Conservation (phyloP, 2,888 invertebrate genomes). For the Liopterus haemorrhoidalis region DNA sequence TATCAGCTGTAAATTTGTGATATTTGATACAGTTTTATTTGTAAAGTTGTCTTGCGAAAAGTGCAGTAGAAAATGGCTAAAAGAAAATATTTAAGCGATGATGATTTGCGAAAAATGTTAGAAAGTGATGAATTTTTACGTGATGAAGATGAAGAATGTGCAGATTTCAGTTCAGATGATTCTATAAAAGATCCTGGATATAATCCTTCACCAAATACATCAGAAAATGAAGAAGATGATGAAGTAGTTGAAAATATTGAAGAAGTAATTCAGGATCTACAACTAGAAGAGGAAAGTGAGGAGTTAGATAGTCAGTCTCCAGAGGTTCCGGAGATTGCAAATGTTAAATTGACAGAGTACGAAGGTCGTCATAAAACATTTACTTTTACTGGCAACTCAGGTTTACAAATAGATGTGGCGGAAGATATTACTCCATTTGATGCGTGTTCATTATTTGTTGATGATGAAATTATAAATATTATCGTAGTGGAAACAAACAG, state of each 20-base stretch:
- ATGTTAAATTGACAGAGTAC: conserved; percentile 13
- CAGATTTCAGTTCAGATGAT: too few relatives aligned
- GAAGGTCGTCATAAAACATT: conserved; percentile 10
- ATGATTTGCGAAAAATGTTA: too few relatives aligned
- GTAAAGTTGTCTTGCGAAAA: too few relatives aligned
- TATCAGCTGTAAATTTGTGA: too few relatives aligned
- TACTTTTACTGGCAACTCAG: conserved; percentile 19
- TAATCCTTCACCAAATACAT: conserved; percentile 5
- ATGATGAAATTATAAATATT: conserved; percentile 8
- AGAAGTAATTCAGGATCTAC: conserved; percentile 16
- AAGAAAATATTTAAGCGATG: too few relatives aligned
- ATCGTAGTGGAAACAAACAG: conserved; percentile 23
- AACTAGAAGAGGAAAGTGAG: conserved; percentile 17
- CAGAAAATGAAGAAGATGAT: conserved; percentile 7
- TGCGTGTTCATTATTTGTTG: conserved; percentile 16
- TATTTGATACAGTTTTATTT: too few relatives aligned
- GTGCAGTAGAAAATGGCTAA: too few relatives aligned
- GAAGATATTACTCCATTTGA: conserved; percentile 28
- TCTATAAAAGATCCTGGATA: conserved; percentile 4
- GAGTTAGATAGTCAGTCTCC: conserved; percentile 15
- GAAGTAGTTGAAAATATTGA: conserved; percentile 20
- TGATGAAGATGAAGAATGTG: too few relatives aligned
- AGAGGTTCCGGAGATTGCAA: conserved; percentile 13
- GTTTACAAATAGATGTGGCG: conserved; percentile 20
- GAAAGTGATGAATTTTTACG: too few relatives aligned